Base-by-base conservation (phyloP, 1,140 invertebrate species). In the Myzus persicae region DNA sequence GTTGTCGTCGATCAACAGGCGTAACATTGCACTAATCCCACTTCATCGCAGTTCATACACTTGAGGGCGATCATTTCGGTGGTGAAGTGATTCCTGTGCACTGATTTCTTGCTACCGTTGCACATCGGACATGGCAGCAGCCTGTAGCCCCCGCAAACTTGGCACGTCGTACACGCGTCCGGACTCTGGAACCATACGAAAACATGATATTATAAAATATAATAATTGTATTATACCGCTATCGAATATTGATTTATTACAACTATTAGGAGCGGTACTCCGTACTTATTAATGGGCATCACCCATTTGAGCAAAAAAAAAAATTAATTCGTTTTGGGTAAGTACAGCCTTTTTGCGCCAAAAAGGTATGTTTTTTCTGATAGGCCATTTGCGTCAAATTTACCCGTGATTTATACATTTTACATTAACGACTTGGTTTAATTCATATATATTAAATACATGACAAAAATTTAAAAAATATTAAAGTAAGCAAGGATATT, bases 31-130 rank as follows among this genome's bases (percentile, higher is more conserved):
- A 99, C 97, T 22, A 99, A 96, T 54, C 98, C 99, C 24, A 98
- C 98, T 95, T 99, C 98, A 94, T 99, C 98, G 95, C 99, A 99
- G 94, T 98, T 98, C 97, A 98, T 99, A 95, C 99, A 99, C 94
- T 98, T 98, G n/a, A 99, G 96, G 2, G 98, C 98, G 85, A 98
- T 97, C 95, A 99, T 98, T 95, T 99, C 98, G 31, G 98, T 97
- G 0, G 98, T 99, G 95, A 99, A 99, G 94, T 99, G 97, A 95
- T 99, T 99, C 94, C 98, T 96, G 95, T 98, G 98, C 5, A 98
- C 96, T 11, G 98, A 99, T 95, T 99, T 99, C 96, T 99, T 99
- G 94, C 98, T 99, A 14, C 98, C 98, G 94, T 98, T 98, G 96
- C 98, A 99, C 88, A 98, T 96, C 2, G 96, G 96, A 95, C 99